Evolutionary conservation across 2,797 vertebrate species (phyloP).

Genomic region (Bradypus variegatus): DNA sequence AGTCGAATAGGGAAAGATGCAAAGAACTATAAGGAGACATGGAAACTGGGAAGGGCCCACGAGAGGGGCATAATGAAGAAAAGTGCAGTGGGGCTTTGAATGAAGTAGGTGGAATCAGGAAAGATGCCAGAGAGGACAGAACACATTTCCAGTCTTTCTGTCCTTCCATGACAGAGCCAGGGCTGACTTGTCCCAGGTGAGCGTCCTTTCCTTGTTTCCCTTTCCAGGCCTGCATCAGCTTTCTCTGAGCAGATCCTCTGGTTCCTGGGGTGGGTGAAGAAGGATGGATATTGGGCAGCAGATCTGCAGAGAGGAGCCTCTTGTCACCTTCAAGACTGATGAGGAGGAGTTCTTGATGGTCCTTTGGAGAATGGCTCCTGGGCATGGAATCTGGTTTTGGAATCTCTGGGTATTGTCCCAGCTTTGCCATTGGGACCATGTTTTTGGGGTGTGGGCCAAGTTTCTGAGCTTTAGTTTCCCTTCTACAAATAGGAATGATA

Average conservation of each 20-base stretch:
- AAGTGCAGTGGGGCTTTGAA: neutral
- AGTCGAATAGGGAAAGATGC: neutral
- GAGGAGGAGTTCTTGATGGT: neutral
- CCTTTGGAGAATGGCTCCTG: neutral
- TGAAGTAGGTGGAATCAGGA: neutral
- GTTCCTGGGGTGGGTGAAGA: neutral
- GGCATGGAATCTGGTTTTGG: neutral
- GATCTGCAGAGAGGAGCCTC: neutral
- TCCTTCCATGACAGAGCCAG: neutral
- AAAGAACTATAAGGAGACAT: neutral
- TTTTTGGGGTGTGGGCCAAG: neutral
- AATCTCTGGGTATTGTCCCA: neutral
- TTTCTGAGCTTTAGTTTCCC: slow-evolving; percentile 7
- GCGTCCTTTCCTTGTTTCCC: neutral
- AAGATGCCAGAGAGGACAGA: neutral
- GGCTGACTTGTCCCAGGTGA: neutral
- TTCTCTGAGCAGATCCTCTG: neutral
- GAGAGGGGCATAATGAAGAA: neutral
- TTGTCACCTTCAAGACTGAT: neutral
- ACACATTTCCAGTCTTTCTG: neutral
- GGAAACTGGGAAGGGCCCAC: neutral
- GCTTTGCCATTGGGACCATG: neutral
- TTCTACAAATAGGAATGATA: neutral
- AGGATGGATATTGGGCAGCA: neutral
- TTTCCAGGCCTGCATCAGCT: neutral